A percentile compares a stretch with the other conserved stretches of the same genome.
Conservation (phyloP, 2,113 vertebrate species). For the Neolamprologus modestus region DNA sequence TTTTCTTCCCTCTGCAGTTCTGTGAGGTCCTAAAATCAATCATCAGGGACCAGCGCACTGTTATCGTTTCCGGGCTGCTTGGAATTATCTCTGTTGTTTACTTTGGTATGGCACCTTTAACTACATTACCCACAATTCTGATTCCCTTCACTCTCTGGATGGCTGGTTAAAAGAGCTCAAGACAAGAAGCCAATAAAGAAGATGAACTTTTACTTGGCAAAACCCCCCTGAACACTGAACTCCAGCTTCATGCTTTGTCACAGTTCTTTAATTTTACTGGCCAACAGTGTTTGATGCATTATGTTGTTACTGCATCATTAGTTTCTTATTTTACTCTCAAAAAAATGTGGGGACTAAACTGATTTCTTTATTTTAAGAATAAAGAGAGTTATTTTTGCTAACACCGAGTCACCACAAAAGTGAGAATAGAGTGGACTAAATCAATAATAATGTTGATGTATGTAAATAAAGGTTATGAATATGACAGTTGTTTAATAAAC, state of each 20-base stretch:
- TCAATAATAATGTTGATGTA: background rate
- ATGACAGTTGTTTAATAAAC: slow-evolving; percentile 31
- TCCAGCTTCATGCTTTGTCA: background rate
- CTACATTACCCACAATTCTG: slow-evolving; percentile 81
- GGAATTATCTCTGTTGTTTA: slow-evolving; percentile 77
- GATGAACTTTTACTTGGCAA: background rate
- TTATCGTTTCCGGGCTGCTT: slow-evolving; percentile 73
- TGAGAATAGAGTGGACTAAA: background rate
- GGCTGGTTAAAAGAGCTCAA: slow-evolving; percentile 72
- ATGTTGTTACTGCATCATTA: background rate
- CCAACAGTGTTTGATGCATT: background rate
- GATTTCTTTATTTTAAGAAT: background rate
- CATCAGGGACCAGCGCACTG: slow-evolving; percentile 87
- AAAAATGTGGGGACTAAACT: background rate
- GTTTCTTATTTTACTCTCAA: background rate
- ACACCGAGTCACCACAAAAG: background rate
- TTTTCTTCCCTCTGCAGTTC: slow-evolving; percentile 73
- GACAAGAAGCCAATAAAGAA: background rate
- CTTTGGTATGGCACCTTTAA: slow-evolving; percentile 78
- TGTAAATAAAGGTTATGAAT: background rate
- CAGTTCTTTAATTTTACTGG: background rate
- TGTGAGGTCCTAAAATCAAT: slow-evolving; percentile 82
- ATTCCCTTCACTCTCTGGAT: slow-evolving; percentile 90
- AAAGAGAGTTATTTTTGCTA: background rate
- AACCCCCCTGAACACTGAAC: background rate